Evolutionary conservation across 2,888 invertebrate genomes (phyloP).

Genomic region (Gymnoscelis rufifasciata): DNA sequence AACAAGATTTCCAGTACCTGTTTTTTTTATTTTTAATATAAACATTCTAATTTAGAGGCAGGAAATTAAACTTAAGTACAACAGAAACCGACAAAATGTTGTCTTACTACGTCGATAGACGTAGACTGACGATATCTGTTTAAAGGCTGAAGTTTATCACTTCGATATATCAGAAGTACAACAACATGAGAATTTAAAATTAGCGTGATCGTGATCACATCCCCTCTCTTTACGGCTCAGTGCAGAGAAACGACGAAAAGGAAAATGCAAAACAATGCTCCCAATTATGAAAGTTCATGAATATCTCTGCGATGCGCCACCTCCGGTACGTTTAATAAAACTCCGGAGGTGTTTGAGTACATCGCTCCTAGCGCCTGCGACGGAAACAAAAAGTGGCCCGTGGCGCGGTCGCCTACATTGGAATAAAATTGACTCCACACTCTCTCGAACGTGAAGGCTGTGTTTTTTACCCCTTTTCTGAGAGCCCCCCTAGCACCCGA

Average conservation of each 20-base stretch:
- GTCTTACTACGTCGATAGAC: too few species aligned
- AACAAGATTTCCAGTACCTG: conserved; percentile 2
- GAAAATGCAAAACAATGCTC: conserved; percentile 29
- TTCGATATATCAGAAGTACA: background rate
- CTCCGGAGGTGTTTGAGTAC: conserved; percentile 75
- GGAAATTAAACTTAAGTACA: too few species aligned
- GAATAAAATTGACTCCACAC: conserved; percentile 80
- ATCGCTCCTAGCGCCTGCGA: conserved; percentile 71
- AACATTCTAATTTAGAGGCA: too few species aligned
- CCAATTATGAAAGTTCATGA: conserved; percentile 33
- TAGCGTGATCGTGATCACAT: conserved; percentile 1
- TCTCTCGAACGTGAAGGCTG: conserved; percentile 76
- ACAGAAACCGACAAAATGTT: too few species aligned
- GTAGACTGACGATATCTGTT: too few species aligned
- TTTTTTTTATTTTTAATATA: background rate
- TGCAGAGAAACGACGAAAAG: conserved; percentile 25
- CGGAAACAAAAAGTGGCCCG: conserved; percentile 76
- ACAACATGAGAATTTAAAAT: conserved; percentile 1
- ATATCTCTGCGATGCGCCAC: conserved; percentile 25
- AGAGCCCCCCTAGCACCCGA: conserved; percentile 49
- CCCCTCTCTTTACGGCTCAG: background rate
- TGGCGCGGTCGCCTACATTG: conserved; percentile 78
- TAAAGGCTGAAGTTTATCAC: too few species aligned
- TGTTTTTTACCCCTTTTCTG: conserved; percentile 69
- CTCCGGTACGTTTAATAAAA: conserved; percentile 65